Evolutionary conservation across 1,140 invertebrate genomes (phyloP).

Genomic region (Fopius arisanus): DNA sequence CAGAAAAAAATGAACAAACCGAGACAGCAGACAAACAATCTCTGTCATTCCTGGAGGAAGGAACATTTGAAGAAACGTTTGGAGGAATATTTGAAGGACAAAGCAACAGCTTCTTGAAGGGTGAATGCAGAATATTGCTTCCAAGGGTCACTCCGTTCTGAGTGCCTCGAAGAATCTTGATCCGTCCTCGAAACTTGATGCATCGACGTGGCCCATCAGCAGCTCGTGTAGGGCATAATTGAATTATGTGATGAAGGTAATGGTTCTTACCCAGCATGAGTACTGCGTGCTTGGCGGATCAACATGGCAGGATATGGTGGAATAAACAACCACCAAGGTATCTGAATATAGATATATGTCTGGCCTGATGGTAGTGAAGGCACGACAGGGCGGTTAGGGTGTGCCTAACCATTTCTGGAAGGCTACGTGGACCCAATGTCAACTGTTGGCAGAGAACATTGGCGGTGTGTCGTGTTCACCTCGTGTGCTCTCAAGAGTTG

Average conservation of each 20-base stretch:
- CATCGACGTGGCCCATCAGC: conserved; percentile 53
- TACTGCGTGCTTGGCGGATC: conserved; percentile 10
- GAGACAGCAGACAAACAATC: no score
- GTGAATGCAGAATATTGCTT: no score
- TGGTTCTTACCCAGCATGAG: conserved; percentile 27
- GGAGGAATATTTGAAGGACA: no score
- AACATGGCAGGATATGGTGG: neutral
- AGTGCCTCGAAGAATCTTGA: conserved; percentile 28
- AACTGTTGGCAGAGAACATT: conserved; percentile 33
- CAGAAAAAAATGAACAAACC: no score
- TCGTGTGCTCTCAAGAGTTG: conserved; percentile 44
- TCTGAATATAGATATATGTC: conserved; percentile 26
- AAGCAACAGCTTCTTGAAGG: no score
- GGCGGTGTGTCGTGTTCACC: conserved; percentile 46
- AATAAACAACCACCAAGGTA: conserved; percentile 31
- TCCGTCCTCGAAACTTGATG: conserved; percentile 49
- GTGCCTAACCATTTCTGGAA: conserved; percentile 16
- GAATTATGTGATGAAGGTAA: conserved; percentile 51
- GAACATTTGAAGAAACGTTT: no score
- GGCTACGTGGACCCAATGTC: conserved; percentile 15
- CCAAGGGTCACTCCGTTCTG: no score
- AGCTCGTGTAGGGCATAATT: conserved; percentile 53
- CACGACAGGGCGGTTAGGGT: conserved; percentile 10
- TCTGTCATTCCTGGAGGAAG: no score
- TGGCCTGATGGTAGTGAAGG: neutral